Conservation (phyloP, 2,888 invertebrate genomes). For the Vanessa cardui region DNA sequence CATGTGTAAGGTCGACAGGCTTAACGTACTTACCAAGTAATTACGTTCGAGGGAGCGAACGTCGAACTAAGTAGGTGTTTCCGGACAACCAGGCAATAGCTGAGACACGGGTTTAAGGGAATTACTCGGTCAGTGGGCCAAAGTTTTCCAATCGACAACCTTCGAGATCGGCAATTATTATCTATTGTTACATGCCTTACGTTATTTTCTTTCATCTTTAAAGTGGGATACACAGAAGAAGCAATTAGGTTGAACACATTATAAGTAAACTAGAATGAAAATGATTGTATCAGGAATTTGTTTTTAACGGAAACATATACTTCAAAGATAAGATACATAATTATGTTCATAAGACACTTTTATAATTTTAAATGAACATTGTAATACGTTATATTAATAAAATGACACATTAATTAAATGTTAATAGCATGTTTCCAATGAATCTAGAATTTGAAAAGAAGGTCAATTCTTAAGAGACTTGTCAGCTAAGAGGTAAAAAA, state of each 20-base stretch:
- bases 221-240: not conserved
- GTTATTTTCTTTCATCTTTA: conserved; percentile 2
- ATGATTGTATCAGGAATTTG: too few species aligned
- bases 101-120: conserved; percentile 57
- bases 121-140: conserved; percentile 69
- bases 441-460: conserved; percentile 57
- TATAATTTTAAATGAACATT: too few species aligned
- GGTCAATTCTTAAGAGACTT: conserved; percentile 55
- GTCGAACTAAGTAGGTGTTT: conserved; percentile 58
- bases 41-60: conserved; percentile 63
- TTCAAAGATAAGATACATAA: too few species aligned
- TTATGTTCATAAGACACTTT: too few species aligned
- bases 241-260: too few species aligned
- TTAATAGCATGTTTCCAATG: conserved; percentile 55
- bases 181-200: conserved; percentile 22
- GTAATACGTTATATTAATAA: too few species aligned
- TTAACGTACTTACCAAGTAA: conserved; percentile 49
- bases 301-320: too few species aligned
- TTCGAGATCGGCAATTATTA: conserved; percentile 17
- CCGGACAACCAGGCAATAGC: conserved; percentile 50
- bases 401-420: not conserved
- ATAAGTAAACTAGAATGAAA: too few species aligned
- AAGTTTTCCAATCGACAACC: conserved; percentile 20
- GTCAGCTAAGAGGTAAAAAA: conserved; percentile 62
- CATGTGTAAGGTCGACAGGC: conserved; percentile 25